Percentiles rank a stretch among this genome's conserved stretches.
These are phyloP conservation scores for Rhopalosiphum padi DNA, from an alignment of 1,140 invertebrate species.

Conservation along the genomic window DNA sequence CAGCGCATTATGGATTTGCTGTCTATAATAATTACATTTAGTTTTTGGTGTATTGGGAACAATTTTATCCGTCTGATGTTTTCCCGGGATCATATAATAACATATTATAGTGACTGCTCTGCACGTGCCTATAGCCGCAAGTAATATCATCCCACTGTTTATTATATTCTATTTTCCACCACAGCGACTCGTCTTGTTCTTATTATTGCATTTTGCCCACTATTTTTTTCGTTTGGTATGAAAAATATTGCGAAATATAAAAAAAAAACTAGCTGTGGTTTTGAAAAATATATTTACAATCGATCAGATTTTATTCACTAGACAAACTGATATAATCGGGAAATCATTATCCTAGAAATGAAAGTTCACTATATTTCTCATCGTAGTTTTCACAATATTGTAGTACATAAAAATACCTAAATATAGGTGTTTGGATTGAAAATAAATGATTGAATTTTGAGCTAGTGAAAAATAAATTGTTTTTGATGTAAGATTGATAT, in stretches of 20 bases:
- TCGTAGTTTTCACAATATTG: background rate
- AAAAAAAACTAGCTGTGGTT: background rate
- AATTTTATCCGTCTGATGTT: background rate
- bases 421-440: background rate
- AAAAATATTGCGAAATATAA: background rate
- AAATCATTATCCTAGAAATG: background rate
- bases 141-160: background rate
- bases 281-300: background rate
- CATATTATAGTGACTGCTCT: background rate
- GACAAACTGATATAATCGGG: background rate
- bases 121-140: background rate
- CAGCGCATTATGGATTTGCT: background rate
- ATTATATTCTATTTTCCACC: background rate
- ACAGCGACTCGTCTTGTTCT: background rate
- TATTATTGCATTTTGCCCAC: background rate
- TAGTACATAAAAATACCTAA: background rate
- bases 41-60: background rate
- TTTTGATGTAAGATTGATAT: background rate
- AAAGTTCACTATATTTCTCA: background rate
- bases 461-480: background rate
- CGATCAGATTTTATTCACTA: background rate
- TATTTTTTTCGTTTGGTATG: background rate
- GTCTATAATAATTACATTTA: background rate
- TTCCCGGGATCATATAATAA: background rate
- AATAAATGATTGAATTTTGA: background rate